These are phyloP conservation scores for Cynodonichthys magdalenae DNA, from an alignment of 2,797 vertebrate genomes.

Conservation along the genomic window DNA sequence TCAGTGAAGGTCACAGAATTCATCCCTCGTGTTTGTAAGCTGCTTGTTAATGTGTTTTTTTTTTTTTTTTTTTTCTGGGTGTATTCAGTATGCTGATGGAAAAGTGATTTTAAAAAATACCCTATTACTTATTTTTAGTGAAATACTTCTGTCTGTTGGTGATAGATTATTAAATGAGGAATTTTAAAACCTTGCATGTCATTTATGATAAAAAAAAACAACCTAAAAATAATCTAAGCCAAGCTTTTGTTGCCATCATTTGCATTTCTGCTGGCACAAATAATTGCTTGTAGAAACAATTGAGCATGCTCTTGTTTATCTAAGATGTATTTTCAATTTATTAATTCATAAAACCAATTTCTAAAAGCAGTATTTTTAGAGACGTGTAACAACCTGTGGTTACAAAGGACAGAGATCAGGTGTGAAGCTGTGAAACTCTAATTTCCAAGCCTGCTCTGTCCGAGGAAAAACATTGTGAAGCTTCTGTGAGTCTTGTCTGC, in stretches of 20 bases:
- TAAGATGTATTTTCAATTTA: no score
- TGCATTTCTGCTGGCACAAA: slow-evolving; percentile 2
- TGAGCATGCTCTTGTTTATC: no score
- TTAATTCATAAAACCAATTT: not conserved
- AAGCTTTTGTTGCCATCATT: not conserved
- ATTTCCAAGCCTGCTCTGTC: slow-evolving; percentile 30
- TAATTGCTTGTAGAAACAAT: not conserved
- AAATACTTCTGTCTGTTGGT: no score
- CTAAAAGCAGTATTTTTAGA: slow-evolving; percentile 1
- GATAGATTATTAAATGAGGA: no score
- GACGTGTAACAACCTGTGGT: slow-evolving; percentile 30
- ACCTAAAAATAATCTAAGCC: not conserved
- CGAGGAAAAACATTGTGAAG: slow-evolving; percentile 22
- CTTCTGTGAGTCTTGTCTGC: slow-evolving; percentile 24
- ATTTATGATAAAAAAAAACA: not conserved
- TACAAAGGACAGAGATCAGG: slow-evolving; percentile 40
- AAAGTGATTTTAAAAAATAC: no score
- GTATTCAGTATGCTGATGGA: not conserved
- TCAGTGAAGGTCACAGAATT: not conserved
- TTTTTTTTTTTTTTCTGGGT: not conserved
- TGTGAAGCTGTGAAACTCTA: slow-evolving; percentile 53
- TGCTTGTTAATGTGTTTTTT: slow-evolving; percentile 2
- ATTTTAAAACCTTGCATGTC: no score
- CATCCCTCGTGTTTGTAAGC: not conserved
- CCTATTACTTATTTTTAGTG: no score